Conservation (phyloP, 2,113 vertebrate species). For the Tupaia tana region DNA sequence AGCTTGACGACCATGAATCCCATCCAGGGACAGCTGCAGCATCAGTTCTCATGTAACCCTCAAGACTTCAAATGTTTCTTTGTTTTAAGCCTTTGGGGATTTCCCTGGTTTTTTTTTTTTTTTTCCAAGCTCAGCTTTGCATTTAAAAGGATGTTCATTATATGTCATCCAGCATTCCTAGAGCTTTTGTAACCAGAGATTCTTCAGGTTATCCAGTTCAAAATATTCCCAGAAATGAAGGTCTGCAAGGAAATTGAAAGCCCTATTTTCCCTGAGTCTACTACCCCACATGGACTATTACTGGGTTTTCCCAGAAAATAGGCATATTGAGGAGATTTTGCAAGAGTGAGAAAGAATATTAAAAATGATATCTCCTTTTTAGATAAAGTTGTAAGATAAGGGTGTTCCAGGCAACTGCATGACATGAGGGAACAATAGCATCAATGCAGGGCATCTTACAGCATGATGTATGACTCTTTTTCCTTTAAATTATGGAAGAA, state of each 20-base stretch:
- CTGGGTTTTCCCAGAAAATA: conserved; percentile 12
- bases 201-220: background rate
- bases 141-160: conserved; percentile 48
- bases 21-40: background rate
- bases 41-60: background rate
- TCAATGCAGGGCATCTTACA: background rate
- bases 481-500: conserved; percentile 66
- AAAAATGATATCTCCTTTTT: background rate
- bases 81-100: conserved; percentile 44
- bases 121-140: background rate
- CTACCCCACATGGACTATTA: background rate
- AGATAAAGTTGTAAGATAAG: background rate
- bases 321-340: background rate
- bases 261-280: background rate
- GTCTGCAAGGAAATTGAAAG: background rate
- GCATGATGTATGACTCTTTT: background rate
- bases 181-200: background rate
- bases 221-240: conserved; percentile 32
- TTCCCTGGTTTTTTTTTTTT: background rate
- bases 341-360: background rate
- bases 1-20: background rate
- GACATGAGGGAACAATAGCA: background rate
- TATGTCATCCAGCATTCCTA: background rate
- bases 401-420: background rate
- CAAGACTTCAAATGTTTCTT: conserved; percentile 45